Conservation (phyloP, 1,140 invertebrate species). For the Drosophila lowei region DNA sequence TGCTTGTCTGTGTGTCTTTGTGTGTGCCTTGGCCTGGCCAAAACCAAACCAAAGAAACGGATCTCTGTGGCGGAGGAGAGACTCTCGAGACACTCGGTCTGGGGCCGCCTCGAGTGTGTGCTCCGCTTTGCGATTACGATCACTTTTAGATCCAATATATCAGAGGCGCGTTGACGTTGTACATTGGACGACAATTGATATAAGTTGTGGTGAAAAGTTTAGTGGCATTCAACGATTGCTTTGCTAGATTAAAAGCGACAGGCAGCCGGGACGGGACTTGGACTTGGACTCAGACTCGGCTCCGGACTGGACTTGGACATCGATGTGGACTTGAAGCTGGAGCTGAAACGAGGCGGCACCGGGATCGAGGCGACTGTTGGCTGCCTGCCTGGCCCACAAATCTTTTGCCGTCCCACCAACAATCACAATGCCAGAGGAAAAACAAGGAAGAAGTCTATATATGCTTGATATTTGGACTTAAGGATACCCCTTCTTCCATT, state of each 20-base stretch:
- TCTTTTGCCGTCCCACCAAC: slow-evolving; percentile 47
- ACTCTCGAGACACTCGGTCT: slow-evolving; percentile 47
- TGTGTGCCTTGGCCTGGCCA: slow-evolving; percentile 31
- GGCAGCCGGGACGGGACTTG: slow-evolving; percentile 30
- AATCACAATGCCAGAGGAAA: slow-evolving; percentile 67
- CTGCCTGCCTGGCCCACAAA: slow-evolving; percentile 65
- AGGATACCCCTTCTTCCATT: no score
- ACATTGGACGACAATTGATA: slow-evolving; percentile 83
- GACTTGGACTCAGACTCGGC: slow-evolving; percentile 4
- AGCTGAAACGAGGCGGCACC: slow-evolving; percentile 6
- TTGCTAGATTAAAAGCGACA: slow-evolving; percentile 81
- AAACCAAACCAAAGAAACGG: slow-evolving; percentile 21
- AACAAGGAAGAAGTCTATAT: slow-evolving; percentile 12
- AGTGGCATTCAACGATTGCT: slow-evolving; percentile 83
- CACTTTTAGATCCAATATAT: slow-evolving; percentile 83
- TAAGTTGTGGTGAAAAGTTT: slow-evolving; percentile 83
- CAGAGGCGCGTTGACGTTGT: slow-evolving; percentile 80
- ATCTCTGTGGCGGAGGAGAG: slow-evolving; percentile 4
- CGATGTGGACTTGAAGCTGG: slow-evolving; percentile 21
- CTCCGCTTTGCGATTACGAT: slow-evolving; percentile 81
- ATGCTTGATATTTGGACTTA: background rate
- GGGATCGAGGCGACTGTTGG: slow-evolving; percentile 17
- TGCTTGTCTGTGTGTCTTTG: background rate
- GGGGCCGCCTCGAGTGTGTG: slow-evolving; percentile 38
- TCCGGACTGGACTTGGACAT: background rate